Conservation (phyloP, 2,888 invertebrate species). For the Epirrhoe alternata region DNA sequence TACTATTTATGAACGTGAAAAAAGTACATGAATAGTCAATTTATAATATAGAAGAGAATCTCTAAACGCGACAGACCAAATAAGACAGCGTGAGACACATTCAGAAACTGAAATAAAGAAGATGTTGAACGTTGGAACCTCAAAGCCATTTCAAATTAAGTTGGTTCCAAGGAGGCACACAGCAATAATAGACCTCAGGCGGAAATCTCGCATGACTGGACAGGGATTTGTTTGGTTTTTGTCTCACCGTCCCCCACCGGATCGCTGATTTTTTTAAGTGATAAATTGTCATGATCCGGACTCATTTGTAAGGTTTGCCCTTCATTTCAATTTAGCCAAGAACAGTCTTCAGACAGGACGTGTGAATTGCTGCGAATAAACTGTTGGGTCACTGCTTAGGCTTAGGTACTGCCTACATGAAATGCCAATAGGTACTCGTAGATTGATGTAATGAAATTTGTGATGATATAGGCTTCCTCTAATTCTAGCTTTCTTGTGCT, state of each 20-base stretch:
- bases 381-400: constrained; percentile 10
- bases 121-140: no score
- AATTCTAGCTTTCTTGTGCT: no score
- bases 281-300: constrained; percentile 35
- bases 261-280: constrained; percentile 31
- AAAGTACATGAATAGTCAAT: not conserved
- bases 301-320: constrained; percentile 26
- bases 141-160: no score
- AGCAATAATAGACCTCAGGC: constrained; percentile 15
- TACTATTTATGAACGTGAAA: not conserved
- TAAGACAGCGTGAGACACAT: no score
- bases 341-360: constrained; percentile 11
- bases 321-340: constrained; percentile 31
- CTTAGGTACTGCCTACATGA: no score
- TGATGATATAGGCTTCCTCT: no score
- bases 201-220: constrained; percentile 21
- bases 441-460: no score
- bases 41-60: not conserved
- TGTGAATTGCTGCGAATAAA: constrained; percentile 21
- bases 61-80: no score
- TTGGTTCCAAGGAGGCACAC: not conserved
- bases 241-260: constrained; percentile 24
- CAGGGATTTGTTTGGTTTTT: constrained; percentile 20
- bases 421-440: no score
- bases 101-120: no score